Evolutionary conservation across 2,797 vertebrate genomes (phyloP).

Genomic region (Acipenser transmontanus): DNA sequence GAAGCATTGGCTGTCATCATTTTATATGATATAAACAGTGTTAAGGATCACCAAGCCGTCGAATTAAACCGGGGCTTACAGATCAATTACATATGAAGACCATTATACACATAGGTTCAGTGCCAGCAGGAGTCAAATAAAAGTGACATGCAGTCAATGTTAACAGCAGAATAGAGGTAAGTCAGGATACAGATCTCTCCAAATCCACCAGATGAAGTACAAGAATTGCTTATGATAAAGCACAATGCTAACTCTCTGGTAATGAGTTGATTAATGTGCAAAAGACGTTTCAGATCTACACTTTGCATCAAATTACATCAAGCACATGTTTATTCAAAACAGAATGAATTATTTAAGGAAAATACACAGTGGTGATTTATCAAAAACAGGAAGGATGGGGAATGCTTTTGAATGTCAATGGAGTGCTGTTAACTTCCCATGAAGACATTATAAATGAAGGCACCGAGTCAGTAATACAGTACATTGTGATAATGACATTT

Average conservation of each 20-base stretch:
- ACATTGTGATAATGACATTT: slow-evolving; percentile 67
- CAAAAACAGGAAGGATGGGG: slow-evolving; percentile 21
- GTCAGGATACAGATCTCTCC: slow-evolving; percentile 27
- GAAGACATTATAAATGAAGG: slow-evolving; percentile 32
- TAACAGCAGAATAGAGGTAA: slow-evolving; percentile 45
- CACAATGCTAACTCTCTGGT: slow-evolving; percentile 18
- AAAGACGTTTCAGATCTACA: slow-evolving; percentile 20
- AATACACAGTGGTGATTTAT: slow-evolving; percentile 25
- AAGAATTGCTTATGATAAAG: slow-evolving; percentile 30
- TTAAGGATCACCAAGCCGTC: slow-evolving; percentile 48
- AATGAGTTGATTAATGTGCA: slow-evolving; percentile 29
- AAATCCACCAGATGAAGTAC: slow-evolving; percentile 26
- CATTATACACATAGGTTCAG: slow-evolving; percentile 45
- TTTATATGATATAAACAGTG: slow-evolving; percentile 48
- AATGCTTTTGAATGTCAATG: slow-evolving; percentile 20
- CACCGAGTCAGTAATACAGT: slow-evolving; percentile 42
- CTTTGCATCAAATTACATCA: slow-evolving; percentile 25
- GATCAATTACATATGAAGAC: slow-evolving; percentile 60
- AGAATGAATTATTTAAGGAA: slow-evolving; percentile 23
- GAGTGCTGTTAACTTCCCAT: slow-evolving; percentile 12
- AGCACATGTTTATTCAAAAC: slow-evolving; percentile 29
- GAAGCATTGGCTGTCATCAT: slow-evolving; percentile 23
- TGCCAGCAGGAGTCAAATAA: slow-evolving; percentile 44
- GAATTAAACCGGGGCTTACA: slow-evolving; percentile 55
- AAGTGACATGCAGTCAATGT: slow-evolving; percentile 38